Evolutionary conservation across 2,113 vertebrate species (phyloP).

Genomic region (Anoura caudifer): DNA sequence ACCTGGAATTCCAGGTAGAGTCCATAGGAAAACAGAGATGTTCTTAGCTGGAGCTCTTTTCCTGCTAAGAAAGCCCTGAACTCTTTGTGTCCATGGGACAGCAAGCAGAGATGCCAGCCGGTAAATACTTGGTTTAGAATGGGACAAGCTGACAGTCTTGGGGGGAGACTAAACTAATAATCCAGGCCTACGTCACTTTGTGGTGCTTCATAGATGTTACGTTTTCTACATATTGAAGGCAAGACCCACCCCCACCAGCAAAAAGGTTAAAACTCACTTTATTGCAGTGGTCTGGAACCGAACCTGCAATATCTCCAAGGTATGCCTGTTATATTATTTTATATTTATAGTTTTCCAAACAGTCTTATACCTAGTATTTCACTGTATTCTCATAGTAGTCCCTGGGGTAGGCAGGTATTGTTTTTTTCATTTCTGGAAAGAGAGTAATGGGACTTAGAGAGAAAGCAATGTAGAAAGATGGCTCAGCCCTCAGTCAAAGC

Average conservation of each 20-base stretch:
- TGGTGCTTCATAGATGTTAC: background rate
- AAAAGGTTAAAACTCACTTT: background rate
- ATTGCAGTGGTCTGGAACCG: background rate
- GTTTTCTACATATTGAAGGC: background rate
- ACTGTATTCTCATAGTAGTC: background rate
- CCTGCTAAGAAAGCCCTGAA: background rate
- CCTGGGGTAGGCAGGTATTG: background rate
- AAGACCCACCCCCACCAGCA: background rate
- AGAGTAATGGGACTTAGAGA: background rate
- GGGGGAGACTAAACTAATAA: background rate
- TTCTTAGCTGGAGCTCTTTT: slow-evolving; percentile 37
- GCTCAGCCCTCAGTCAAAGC: background rate
- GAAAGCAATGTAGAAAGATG: background rate
- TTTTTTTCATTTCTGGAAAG: slow-evolving; percentile 16
- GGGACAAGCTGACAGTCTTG: background rate
- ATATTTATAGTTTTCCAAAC: slow-evolving; percentile 15
- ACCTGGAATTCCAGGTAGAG: slow-evolving; percentile 30
- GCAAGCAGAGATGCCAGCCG: background rate
- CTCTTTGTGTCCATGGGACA: background rate
- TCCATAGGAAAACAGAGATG: background rate
- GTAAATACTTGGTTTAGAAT: background rate
- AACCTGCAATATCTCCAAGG: background rate
- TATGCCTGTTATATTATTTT: background rate
- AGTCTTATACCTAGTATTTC: background rate
- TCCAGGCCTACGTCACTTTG: background rate